phyloP scores from a whole-genome alignment of 2,113 vertebrate genomes.

The Dicerorhinus sumatrensis region DNA sequence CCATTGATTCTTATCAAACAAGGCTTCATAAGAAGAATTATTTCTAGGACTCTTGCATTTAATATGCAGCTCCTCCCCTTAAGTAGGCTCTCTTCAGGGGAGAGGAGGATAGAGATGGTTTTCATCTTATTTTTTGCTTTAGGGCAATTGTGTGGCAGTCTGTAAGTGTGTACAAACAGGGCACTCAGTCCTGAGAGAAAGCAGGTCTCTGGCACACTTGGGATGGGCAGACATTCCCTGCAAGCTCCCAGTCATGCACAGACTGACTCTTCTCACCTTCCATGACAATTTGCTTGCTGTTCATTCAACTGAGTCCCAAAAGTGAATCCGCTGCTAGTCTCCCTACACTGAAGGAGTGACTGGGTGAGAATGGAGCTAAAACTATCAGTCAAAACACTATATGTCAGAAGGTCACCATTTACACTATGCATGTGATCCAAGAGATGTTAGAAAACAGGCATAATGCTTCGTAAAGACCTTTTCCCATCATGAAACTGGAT shows the following conservation, averaged over 20 bases:
- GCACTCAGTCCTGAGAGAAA: not conserved
- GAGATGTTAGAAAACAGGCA: not conserved
- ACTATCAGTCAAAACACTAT: no score
- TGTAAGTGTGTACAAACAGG: not conserved
- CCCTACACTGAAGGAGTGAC: no score
- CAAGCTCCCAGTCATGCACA: not conserved
- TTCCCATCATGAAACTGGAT: not conserved
- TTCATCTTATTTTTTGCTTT: not conserved
- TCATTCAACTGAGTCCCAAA: no score
- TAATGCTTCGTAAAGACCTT: not conserved
- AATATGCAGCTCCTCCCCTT: not conserved
- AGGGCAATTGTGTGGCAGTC: not conserved
- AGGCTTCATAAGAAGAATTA: not conserved
- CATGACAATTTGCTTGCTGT: no score
- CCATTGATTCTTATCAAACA: not conserved
- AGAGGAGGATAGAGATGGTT: not conserved
- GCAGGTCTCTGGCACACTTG: not conserved
- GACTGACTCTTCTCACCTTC: not conserved
- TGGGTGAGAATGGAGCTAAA: no score
- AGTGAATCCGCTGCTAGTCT: no score
- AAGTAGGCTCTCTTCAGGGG: not conserved
- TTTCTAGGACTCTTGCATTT: not conserved
- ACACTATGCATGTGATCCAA: not conserved
- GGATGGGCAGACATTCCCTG: no score
- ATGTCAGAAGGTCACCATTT: no score